Percentiles rank a stretch among this genome's conserved stretches.
phyloP scores from a whole-genome alignment of 2,113 vertebrate genomes.

The Cygnus atratus region DNA sequence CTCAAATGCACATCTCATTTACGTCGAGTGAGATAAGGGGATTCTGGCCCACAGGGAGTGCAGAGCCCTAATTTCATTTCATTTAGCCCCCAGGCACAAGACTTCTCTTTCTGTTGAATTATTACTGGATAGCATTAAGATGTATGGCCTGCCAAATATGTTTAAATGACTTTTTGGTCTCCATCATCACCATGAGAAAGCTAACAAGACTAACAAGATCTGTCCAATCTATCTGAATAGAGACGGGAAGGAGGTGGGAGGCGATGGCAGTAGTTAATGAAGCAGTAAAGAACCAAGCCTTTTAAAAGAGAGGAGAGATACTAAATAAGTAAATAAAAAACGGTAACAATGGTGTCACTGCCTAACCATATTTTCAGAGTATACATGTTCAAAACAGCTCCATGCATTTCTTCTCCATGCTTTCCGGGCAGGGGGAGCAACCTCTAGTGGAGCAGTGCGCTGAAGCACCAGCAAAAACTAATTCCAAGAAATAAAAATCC shows the following conservation, averaged over 20 bases:
- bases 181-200: constrained; percentile 6
- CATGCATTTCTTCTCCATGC: background rate
- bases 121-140: constrained; percentile 31
- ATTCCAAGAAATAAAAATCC: background rate
- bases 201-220: background rate
- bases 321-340: background rate
- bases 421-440: background rate
- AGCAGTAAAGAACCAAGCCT: background rate
- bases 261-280: background rate
- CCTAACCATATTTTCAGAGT: background rate
- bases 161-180: constrained; percentile 44
- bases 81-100: background rate
- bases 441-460: background rate
- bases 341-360: background rate
- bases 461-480: background rate
- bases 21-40: background rate
- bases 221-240: background rate
- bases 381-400: background rate
- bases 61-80: background rate
- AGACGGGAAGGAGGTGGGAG: constrained; percentile 25
- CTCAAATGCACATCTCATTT: background rate
- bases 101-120: background rate
- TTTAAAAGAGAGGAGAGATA: background rate
- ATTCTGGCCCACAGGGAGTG: background rate
- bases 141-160: constrained; percentile 32